phyloP scores from a whole-genome alignment of 2,113 vertebrate species.

The Eulemur macaco region DNA sequence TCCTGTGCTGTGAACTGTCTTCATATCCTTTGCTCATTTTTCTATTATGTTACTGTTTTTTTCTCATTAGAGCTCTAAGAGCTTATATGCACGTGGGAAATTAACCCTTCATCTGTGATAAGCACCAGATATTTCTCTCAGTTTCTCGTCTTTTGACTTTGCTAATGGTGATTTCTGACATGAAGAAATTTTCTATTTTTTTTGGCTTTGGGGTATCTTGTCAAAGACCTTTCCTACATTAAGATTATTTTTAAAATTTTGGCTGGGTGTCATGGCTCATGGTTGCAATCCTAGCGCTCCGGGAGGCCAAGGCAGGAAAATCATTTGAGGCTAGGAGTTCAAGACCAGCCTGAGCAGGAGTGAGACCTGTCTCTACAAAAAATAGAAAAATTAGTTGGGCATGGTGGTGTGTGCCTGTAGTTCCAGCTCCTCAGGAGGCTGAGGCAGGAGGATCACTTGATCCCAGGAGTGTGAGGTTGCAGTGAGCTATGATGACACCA shows the following conservation, averaged over 20 bases:
- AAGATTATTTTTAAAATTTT: background rate
- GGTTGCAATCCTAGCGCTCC: too few relatives aligned
- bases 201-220: background rate
- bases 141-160: slow-evolving; percentile 23
- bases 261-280: too few relatives aligned
- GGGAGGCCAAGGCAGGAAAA: too few relatives aligned
- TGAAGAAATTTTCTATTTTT: slow-evolving; percentile 37
- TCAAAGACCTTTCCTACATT: background rate
- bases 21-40: background rate
- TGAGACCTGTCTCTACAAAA: too few relatives aligned
- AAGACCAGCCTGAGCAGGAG: too few relatives aligned
- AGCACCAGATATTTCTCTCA: background rate
- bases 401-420: too few relatives aligned
- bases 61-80: slow-evolving; percentile 27
- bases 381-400: too few relatives aligned
- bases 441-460: too few relatives aligned
- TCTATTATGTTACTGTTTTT: background rate
- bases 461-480: too few relatives aligned
- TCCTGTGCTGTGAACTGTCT: background rate
- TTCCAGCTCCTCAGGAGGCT: too few relatives aligned
- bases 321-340: too few relatives aligned
- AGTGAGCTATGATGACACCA: too few relatives aligned
- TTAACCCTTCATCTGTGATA: background rate
- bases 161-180: background rate
- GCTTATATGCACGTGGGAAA: background rate